Conservation (phyloP, 2,888 invertebrate species). For the Acronicta psi region DNA sequence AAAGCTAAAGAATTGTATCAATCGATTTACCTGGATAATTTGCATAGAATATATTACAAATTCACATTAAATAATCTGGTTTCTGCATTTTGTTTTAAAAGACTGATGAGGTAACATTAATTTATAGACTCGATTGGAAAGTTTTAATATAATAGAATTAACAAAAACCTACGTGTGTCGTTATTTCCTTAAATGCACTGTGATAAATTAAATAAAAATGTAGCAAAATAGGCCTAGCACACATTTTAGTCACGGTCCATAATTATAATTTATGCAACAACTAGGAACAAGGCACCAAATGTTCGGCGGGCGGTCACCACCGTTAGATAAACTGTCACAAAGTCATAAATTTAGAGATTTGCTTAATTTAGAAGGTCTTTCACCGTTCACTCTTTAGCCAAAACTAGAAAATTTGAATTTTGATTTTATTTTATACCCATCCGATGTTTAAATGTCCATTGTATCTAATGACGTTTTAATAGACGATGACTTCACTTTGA, state of each 20-base stretch:
- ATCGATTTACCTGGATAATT: constrained; percentile 11
- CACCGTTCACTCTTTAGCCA: constrained; percentile 60
- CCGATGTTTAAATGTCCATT: constrained; percentile 45
- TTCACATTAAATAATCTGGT: constrained; percentile 11
- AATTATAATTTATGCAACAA: constrained; percentile 28
- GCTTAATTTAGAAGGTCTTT: constrained; percentile 74
- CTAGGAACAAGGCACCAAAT: constrained; percentile 22
- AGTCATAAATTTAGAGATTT: constrained; percentile 76
- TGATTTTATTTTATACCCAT: constrained; percentile 36
- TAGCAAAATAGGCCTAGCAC: constrained; percentile 23
- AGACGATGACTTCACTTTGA: constrained; percentile 35
- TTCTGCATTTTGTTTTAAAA: constrained; percentile 12
- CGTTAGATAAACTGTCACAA: constrained; percentile 63
- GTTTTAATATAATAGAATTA: not conserved
- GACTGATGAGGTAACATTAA: constrained; percentile 8
- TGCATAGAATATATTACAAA: constrained; percentile 13
- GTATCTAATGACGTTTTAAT: constrained; percentile 47
- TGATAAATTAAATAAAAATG: constrained; percentile 7
- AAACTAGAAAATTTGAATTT: constrained; percentile 57
- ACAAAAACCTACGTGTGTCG: not conserved
- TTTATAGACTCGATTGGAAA: not conserved
- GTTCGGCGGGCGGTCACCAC: constrained; percentile 29
- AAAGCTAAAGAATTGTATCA: constrained; percentile 12
- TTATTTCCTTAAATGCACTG: not conserved
- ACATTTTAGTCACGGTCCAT: constrained; percentile 12